Percentiles rank a stretch among this genome's conserved stretches.
These are phyloP conservation scores for Origma solitaria DNA, from an alignment of 2,113 vertebrate species.

Conservation along the genomic window DNA sequence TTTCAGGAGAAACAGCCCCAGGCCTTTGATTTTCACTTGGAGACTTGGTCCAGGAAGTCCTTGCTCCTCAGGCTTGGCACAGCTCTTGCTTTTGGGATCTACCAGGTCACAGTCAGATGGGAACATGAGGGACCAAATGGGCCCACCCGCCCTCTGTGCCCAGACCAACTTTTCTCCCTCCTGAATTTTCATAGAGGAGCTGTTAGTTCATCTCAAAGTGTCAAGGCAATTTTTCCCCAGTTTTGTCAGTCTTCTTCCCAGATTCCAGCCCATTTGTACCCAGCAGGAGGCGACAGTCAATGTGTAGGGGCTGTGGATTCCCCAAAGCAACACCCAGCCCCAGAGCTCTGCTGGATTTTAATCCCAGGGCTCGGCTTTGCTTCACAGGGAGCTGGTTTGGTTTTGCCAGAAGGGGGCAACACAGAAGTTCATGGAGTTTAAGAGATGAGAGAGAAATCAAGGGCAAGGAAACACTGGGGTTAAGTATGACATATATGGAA, in stretches of 20 bases:
- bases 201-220: neutral
- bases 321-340: neutral
- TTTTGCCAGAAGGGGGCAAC: neutral
- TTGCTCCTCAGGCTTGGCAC: neutral
- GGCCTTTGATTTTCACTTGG: neutral
- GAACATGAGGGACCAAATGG: neutral
- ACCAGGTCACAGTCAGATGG: neutral
- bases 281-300: neutral
- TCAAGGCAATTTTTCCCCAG: accelerated
- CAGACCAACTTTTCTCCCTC: neutral
- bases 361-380: accelerated
- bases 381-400: neutral
- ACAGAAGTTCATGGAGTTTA: neutral
- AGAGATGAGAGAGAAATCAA: neutral
- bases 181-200: neutral
- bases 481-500: neutral
- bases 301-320: accelerated
- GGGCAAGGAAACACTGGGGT: neutral
- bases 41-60: neutral
- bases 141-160: neutral
- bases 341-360: neutral
- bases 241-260: neutral
- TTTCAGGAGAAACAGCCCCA: neutral
- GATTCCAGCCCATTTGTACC: neutral
- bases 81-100: neutral